These are phyloP conservation scores for Okapia johnstoni DNA, from an alignment of 2,113 vertebrate species.

Conservation along the genomic window DNA sequence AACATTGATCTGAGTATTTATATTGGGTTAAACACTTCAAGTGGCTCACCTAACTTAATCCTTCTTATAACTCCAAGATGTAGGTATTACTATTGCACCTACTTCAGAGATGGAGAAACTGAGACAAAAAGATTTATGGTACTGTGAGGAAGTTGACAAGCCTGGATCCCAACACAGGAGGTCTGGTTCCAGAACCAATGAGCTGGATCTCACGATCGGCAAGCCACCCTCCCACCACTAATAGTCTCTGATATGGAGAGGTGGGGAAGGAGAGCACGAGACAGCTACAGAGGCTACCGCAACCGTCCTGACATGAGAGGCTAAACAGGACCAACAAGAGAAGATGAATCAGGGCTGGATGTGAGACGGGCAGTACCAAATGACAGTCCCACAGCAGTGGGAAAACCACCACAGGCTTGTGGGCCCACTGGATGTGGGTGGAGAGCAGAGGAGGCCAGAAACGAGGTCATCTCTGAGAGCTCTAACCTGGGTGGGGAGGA, in stretches of 20 bases:
- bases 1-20: not conserved
- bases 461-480: not conserved
- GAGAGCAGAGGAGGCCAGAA: not conserved
- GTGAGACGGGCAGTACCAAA: not conserved
- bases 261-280: not conserved
- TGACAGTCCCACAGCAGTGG: not conserved
- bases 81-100: not conserved
- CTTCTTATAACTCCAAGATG: not conserved
- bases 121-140: not conserved
- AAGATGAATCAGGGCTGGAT: not conserved
- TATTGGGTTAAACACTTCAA: not conserved
- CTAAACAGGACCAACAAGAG: not conserved
- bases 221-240: no score
- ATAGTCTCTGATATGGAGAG: not conserved
- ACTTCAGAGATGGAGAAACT: not conserved
- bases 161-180: not conserved
- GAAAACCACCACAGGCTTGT: not conserved
- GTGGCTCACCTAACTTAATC: not conserved
- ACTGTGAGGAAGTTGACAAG: not conserved
- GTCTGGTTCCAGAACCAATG: not conserved
- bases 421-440: not conserved
- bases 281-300: not conserved
- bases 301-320: not conserved
- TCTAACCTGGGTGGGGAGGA: not conserved
- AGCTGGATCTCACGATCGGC: not conserved